Evolutionary conservation across 1,140 invertebrate species (phyloP), one percentile per base, ranked within the genome.

Genomic region (Apis dorsata): DNA sequence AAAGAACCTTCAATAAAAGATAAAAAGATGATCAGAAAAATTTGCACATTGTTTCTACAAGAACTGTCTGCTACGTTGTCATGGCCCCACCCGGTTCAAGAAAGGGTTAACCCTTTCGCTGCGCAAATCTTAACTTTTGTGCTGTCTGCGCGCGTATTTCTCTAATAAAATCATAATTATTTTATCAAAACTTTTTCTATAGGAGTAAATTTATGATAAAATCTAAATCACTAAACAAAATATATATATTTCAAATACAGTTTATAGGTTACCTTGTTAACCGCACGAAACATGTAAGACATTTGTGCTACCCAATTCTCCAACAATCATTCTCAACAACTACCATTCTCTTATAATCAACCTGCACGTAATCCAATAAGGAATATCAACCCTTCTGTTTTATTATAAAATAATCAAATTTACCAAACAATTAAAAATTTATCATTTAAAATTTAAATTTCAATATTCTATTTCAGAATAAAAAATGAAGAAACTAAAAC

Each of bases 51-150:
- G 44, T 72, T 62, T 59, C 28, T 49, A 62, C 28, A 15, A 62
- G 59, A 72, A 59, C 73, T 53, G 24, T 68, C 59, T 77, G 65
- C 65, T 65, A 57, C 55, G 80, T 82, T 81, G 72, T 81, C 72
- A 76, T 70, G 73, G 80, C 80, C 80, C 80, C 80, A 82, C 80
- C 80, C 80, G 80, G 73, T 82, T 77, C 21, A 53, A 17, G 34
- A 68, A 76, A 71, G 63, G 53, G 73, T 76, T 75, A 76, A 76
- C 73, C 73, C 63, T 77, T 51, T 69, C 65, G 44, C 19, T 77
- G 65, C 65, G 73, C 80, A 60, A 82, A 77, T 19, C 7, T 19
- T 75, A 59, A 75, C 17, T 60, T 53, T 69, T n/a, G 0, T 34
- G 8, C 15, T 34, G 55, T n/a, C n/a, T 51, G 17, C 17, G 17